Base-by-base conservation (phyloP, 1,140 invertebrate species). In the Saccostrea echinata region DNA sequence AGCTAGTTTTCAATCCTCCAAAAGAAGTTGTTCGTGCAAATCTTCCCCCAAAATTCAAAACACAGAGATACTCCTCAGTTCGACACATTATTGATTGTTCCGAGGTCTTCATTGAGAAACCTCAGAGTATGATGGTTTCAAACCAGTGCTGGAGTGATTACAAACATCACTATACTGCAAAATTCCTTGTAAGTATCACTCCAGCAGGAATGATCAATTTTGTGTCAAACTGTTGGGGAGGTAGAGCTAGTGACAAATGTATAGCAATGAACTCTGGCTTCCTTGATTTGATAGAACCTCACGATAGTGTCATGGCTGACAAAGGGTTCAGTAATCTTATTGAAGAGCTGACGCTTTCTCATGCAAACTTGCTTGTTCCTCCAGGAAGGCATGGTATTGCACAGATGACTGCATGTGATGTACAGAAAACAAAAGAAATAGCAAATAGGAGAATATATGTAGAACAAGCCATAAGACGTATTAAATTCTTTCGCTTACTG, bases 121-220 rank as follows among this genome's bases (percentile, higher is more conserved):
- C n/a, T n/a, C n/a, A n/a, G n/a, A n/a, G n/a, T n/a, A n/a, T n/a
- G n/a, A n/a, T n/a, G n/a, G n/a, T n/a, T n/a, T n/a, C n/a, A n/a
- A n/a, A n/a, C n/a, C n/a, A n/a, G n/a, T n/a, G n/a, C n/a, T n/a
- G n/a, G n/a, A n/a, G n/a, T n/a, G n/a, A n/a, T 57, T 86, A 86
- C 33, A 86, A 86, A 52, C 84, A 86, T 68, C 84, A 86, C 9
- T 55, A 86, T 51, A 83, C 81, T 18, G 81, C 81, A 43, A 86
- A 86, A 76, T 89, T 93, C 87, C 85, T 95, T 13, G 90, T 95
- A 35, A 94, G 94, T 55, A 94, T 95, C 83, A 93, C 93, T 84
- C 94, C 94, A 0, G 86, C 83, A 85, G 94, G 94, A n/a, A 93
- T 94, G 85, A 94, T 95, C 90, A 91, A 88, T 27, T 95, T 95